Conservation (phyloP, 53 echinoderm and acorn worm genomes). For the Arbacia lixula region DNA sequence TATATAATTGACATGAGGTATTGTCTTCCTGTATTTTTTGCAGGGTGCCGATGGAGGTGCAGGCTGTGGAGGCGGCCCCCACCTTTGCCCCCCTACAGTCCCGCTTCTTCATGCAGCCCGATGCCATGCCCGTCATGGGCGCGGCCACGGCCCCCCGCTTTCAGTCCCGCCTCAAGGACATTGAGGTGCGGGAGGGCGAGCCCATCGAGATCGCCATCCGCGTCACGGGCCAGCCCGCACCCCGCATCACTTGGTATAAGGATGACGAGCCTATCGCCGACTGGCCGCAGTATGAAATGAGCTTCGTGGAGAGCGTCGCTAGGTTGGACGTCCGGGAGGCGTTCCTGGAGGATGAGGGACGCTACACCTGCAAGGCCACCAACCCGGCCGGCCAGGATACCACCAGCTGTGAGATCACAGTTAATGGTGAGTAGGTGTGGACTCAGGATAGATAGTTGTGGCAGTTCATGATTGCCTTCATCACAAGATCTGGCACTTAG, state of each 20-base stretch:
- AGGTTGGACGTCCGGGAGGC: slow-evolving; percentile 64
- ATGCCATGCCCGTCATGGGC: slow-evolving; percentile 43
- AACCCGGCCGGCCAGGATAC: slow-evolving; percentile 82
- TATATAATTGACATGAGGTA: neutral
- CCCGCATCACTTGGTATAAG: slow-evolving; percentile 88
- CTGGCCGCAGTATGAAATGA: slow-evolving; percentile 63
- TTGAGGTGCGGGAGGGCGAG: slow-evolving; percentile 66
- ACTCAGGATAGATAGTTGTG: too few relatives aligned
- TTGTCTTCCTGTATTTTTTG: neutral
- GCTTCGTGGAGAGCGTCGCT: slow-evolving; percentile 63
- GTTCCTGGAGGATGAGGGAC: slow-evolving; percentile 75
- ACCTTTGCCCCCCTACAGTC: slow-evolving; percentile 54
- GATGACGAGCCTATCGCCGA: slow-evolving; percentile 71
- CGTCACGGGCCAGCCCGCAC: slow-evolving; percentile 79
- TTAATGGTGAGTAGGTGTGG: slow-evolving; percentile 77
- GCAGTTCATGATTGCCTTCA: too few relatives aligned
- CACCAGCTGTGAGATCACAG: slow-evolving; percentile 73
- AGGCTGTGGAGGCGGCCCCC: slow-evolving; percentile 42
- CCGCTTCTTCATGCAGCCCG: slow-evolving; percentile 48
- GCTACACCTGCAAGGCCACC: slow-evolving; percentile 73
- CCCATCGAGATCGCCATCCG: slow-evolving; percentile 83
- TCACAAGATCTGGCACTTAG: too few relatives aligned
- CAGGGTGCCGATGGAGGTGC: slow-evolving; percentile 55
- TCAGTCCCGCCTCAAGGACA: slow-evolving; percentile 63
- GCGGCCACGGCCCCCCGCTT: slow-evolving; percentile 42